phyloP scores from a whole-genome alignment of 2,797 vertebrate genomes.

The Pantherophis vulpinus region DNA sequence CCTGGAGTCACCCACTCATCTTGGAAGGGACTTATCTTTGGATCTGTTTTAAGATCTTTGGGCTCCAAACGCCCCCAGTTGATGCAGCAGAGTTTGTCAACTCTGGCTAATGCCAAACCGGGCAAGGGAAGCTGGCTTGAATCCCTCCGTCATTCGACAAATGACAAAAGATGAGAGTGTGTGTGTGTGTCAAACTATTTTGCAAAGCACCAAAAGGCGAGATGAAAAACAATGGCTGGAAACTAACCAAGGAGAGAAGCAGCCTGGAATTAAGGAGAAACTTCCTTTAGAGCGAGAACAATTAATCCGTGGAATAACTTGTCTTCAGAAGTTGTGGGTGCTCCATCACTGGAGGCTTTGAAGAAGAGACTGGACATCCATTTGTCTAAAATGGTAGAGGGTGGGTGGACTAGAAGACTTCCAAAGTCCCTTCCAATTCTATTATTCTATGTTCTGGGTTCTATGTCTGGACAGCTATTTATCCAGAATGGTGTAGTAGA shows the following conservation, averaged over 20 bases:
- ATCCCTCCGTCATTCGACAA: not conserved
- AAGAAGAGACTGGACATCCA: not conserved
- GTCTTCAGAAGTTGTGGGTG: not conserved
- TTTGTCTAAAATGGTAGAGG: not conserved
- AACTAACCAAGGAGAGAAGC: not conserved
- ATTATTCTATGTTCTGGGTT: too few relatives aligned
- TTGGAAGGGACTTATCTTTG: not conserved
- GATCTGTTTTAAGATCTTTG: not conserved
- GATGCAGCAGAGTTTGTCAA: not conserved
- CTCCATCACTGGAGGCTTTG: not conserved
- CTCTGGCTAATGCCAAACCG: not conserved
- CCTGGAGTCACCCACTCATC: not conserved
- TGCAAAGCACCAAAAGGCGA: not conserved
- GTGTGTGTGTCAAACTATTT: not conserved
- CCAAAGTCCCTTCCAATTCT: too few relatives aligned
- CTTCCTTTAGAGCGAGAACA: not conserved
- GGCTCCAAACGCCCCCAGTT: not conserved
- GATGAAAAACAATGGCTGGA: not conserved
- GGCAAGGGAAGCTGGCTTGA: not conserved
- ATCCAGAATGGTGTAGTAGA: not conserved
- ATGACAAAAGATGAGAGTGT: not conserved
- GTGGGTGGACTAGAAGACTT: too few relatives aligned
- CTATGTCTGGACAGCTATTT: not conserved
- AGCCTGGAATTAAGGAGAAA: not conserved
- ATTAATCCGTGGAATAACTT: not conserved